Conservation (phyloP, 1,140 invertebrate species). For the Trichonephila clavata region DNA sequence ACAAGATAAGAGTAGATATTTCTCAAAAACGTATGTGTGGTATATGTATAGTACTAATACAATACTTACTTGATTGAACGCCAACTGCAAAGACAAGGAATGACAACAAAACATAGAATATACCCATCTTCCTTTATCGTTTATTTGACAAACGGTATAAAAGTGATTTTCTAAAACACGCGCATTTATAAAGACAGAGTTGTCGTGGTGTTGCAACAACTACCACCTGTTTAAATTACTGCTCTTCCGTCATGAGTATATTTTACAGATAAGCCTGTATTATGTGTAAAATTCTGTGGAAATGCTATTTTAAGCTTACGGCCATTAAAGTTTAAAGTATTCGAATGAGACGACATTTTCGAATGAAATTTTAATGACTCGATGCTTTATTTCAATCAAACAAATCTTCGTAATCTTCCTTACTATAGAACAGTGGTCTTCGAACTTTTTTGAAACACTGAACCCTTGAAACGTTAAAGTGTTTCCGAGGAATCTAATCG, state of each 20-base stretch:
- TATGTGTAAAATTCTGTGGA: background rate
- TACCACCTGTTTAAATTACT: background rate
- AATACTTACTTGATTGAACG: background rate
- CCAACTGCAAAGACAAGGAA: background rate
- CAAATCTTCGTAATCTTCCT: no score
- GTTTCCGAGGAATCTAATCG: no score
- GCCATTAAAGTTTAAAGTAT: background rate
- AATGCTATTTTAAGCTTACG: no score
- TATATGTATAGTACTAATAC: no score
- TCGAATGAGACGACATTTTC: no score
- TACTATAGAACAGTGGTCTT: no score
- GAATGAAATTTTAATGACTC: no score
- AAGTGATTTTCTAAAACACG: background rate
- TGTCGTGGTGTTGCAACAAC: background rate
- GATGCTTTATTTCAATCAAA: no score
- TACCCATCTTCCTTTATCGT: background rate
- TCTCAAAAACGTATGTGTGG: no score
- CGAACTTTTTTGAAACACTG: no score
- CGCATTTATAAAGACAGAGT: background rate
- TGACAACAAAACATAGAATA: background rate
- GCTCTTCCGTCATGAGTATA: background rate
- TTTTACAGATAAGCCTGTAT: background rate
- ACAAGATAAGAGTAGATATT: no score
- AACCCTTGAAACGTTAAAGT: no score
- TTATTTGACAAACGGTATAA: background rate